Conservation (phyloP, 2,113 vertebrate species). For the Thunnus thynnus region DNA sequence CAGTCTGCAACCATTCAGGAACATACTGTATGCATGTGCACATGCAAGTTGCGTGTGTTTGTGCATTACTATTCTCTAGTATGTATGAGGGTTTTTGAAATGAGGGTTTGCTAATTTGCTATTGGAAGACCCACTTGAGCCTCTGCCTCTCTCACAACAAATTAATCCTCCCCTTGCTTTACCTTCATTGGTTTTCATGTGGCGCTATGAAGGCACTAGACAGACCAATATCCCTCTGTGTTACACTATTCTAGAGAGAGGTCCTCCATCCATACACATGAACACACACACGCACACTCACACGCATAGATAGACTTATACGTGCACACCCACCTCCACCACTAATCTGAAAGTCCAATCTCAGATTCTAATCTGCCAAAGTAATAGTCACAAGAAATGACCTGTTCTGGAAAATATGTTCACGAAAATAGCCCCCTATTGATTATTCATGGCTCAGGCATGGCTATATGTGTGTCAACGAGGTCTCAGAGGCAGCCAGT, state of each 20-base stretch:
- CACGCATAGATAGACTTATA: conserved; percentile 18
- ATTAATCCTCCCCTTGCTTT: conserved; percentile 69
- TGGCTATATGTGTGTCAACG: conserved; percentile 72
- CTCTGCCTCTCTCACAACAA: conserved; percentile 81
- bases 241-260: conserved; percentile 30
- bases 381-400: conserved; percentile 67
- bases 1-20: conserved; percentile 18
- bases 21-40: conserved; percentile 50
- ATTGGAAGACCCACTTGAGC: conserved; percentile 88
- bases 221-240: conserved; percentile 40
- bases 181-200: conserved; percentile 74
- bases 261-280: conserved; percentile 17
- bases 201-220: conserved; percentile 51
- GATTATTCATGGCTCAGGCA: conserved; percentile 77
- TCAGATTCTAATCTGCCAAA: conserved; percentile 72
- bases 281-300: conserved; percentile 20
- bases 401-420: conserved; percentile 66
- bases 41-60: conserved; percentile 63
- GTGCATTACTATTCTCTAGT: conserved; percentile 62
- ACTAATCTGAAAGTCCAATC: conserved; percentile 64
- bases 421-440: conserved; percentile 70
- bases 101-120: conserved; percentile 89
- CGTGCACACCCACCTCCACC: conserved; percentile 29
- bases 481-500: conserved; percentile 71
- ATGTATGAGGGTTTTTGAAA: conserved; percentile 74